A percentile compares a stretch with the other conserved stretches of the same genome.
Conservation (phyloP, 1,140 invertebrate genomes). For the Steinernema feltiae region DNA sequence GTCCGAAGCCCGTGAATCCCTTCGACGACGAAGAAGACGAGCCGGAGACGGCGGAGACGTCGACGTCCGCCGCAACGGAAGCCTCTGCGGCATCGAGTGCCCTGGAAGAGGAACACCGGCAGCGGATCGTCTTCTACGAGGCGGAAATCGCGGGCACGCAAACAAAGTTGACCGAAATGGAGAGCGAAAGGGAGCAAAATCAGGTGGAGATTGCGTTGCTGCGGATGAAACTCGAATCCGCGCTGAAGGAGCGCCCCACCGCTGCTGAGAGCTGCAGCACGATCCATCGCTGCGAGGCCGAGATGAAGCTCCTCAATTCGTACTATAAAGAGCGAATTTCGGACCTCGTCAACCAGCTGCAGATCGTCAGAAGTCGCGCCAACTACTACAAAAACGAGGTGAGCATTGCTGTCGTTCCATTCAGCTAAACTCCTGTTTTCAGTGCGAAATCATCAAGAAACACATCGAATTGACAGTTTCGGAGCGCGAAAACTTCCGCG, state of each 20-base stretch:
- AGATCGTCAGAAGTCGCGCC: neutral
- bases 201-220: neutral
- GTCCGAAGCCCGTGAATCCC: neutral
- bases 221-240: neutral
- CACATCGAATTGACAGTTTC: neutral
- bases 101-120: neutral
- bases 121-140: neutral
- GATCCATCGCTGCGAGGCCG: neutral
- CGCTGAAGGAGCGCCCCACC: neutral
- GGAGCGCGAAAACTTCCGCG: neutral
- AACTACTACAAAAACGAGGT: slow-evolving; percentile 3
- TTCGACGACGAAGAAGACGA: neutral
- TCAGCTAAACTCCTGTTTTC: neutral
- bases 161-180: neutral
- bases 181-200: neutral
- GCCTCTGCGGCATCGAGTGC: neutral
- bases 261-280: neutral
- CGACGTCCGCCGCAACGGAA: neutral
- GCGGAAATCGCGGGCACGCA: neutral
- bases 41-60: neutral
- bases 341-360: neutral
- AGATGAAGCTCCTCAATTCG: neutral
- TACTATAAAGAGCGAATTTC: neutral
- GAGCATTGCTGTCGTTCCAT: neutral
- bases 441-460: neutral